Conservation (phyloP, 2,797 vertebrate species). For the Meriones psammophilus region DNA sequence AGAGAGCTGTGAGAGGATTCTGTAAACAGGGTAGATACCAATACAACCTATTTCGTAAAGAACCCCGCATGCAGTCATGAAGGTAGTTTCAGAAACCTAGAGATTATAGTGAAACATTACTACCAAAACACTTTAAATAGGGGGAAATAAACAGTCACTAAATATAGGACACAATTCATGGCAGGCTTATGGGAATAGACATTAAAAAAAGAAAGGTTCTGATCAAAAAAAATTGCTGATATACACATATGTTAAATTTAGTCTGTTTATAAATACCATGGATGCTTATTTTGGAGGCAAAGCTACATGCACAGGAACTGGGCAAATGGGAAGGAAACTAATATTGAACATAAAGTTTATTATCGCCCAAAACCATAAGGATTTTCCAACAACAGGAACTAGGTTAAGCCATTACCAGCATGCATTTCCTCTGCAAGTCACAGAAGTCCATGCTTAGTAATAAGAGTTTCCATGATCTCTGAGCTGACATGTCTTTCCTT, state of each 20-base stretch:
- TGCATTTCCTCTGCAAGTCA: neutral
- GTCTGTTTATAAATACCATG: neutral
- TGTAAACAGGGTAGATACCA: neutral
- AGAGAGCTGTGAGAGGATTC: neutral
- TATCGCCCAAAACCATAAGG: neutral
- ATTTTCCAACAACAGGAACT: neutral
- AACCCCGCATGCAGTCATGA: neutral
- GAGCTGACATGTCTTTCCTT: neutral
- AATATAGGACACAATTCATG: neutral
- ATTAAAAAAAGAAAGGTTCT: neutral
- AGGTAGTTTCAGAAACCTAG: neutral
- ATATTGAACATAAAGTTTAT: neutral
- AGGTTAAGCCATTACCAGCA: neutral
- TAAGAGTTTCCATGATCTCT: neutral
- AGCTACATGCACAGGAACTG: neutral
- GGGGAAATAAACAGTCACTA: neutral
- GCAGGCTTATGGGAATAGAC: neutral
- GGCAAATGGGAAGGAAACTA: neutral
- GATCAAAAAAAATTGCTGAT: neutral
- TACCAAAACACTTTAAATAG: conserved; percentile 4
- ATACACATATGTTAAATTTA: neutral
- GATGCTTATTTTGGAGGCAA: neutral
- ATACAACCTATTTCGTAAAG: neutral
- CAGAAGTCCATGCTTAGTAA: neutral
- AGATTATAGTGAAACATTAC: conserved; percentile 1